Conservation (phyloP, 2,113 vertebrate genomes). For the Megalops atlanticus region DNA sequence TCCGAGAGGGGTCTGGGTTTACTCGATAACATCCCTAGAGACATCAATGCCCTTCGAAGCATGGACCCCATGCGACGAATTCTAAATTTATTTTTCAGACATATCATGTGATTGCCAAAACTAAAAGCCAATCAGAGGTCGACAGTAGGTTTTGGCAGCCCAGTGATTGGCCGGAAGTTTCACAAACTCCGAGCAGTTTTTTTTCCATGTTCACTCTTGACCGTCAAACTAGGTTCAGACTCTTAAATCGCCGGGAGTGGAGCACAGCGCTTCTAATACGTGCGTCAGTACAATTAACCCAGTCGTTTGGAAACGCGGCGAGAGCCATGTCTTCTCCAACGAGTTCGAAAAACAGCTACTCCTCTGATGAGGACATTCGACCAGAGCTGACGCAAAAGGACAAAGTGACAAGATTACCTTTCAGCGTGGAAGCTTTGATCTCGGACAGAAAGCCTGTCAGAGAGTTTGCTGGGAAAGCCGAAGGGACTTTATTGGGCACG, state of each 20-base stretch:
- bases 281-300: background rate
- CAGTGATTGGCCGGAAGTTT: conserved; percentile 65
- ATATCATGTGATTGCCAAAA: conserved; percentile 44
- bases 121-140: conserved; percentile 61
- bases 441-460: conserved; percentile 77
- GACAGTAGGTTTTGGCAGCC: conserved; percentile 48
- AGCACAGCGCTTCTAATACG: background rate
- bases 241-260: background rate
- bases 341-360: conserved; percentile 70
- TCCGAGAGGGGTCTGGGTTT: conserved; percentile 62
- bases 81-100: conserved; percentile 63
- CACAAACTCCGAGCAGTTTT: conserved; percentile 48
- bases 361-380: conserved; percentile 72
- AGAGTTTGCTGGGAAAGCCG: conserved; percentile 54
- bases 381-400: conserved; percentile 49
- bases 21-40: conserved; percentile 67
- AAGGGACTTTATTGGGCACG: conserved; percentile 59
- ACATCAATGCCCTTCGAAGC: conserved; percentile 70
- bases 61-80: conserved; percentile 73
- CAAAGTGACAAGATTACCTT: conserved; percentile 81
- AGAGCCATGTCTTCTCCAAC: conserved; percentile 75
- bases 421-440: conserved; percentile 94
- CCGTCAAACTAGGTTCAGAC: conserved; percentile 30
- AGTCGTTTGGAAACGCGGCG: conserved; percentile 15
- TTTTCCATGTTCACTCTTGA: conserved; percentile 34